phyloP scores from a whole-genome alignment of 1,140 invertebrate genomes.

The Armadillidium nasatum region DNA sequence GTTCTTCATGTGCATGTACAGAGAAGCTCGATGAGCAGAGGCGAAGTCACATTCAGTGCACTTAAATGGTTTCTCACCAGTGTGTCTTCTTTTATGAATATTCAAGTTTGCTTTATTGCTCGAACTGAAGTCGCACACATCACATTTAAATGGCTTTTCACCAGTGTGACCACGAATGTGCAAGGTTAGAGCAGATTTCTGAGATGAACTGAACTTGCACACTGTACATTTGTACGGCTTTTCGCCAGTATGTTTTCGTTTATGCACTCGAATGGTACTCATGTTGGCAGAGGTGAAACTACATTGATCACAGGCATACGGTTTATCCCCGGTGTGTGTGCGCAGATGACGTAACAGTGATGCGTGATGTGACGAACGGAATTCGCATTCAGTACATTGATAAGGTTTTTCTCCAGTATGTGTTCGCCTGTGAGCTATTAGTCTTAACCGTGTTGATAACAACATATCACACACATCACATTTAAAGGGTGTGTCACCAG shows the following conservation, averaged over 20 bases:
- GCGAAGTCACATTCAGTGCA: conserved; percentile 21
- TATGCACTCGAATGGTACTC: conserved; percentile 12
- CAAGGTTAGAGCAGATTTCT: conserved; percentile 17
- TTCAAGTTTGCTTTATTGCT: conserved; percentile 20
- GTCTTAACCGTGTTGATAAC: neutral
- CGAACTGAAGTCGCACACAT: conserved; percentile 22
- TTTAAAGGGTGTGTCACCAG: neutral
- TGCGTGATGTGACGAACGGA: conserved; percentile 16
- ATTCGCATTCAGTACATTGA: conserved; percentile 21
- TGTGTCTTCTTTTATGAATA: conserved; percentile 21
- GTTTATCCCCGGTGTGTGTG: conserved; percentile 21
- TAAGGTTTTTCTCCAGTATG: conserved; percentile 30
- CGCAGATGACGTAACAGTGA: conserved; percentile 18
- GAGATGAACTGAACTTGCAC: conserved; percentile 23
- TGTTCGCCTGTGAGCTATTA: neutral
- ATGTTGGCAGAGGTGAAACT: conserved; percentile 10
- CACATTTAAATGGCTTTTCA: conserved; percentile 21
- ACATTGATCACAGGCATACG: conserved; percentile 18
- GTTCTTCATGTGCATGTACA: too few relatives aligned
- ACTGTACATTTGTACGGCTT: conserved; percentile 25
- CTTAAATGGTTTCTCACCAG: conserved; percentile 25
- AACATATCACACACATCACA: neutral
- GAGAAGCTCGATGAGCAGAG: conserved; percentile 13
- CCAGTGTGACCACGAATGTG: conserved; percentile 25
- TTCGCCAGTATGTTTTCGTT: conserved; percentile 20